phyloP scores from a whole-genome alignment of 2,113 vertebrate species.

The Pachycephala philippinensis region DNA sequence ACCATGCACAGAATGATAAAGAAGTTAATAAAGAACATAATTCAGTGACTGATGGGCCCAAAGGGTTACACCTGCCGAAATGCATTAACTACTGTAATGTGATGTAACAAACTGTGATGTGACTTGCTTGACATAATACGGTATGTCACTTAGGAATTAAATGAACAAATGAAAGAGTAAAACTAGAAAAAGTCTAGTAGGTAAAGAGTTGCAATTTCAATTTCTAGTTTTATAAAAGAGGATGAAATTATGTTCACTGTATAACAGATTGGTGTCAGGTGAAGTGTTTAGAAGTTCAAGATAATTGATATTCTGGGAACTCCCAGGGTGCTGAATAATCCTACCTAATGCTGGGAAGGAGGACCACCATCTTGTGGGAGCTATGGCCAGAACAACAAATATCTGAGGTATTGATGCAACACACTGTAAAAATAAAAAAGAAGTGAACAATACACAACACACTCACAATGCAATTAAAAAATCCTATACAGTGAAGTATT shows the following conservation, averaged over 20 bases:
- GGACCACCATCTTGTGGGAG: not conserved
- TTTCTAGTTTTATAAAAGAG: not conserved
- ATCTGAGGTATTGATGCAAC: not conserved
- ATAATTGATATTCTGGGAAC: not conserved
- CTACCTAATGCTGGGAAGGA: not conserved
- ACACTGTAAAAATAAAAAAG: not conserved
- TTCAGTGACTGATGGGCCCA: not conserved
- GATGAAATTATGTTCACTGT: not conserved
- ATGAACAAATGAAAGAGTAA: not conserved
- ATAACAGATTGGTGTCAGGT: not conserved
- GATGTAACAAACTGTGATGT: not conserved
- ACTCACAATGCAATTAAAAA: not conserved
- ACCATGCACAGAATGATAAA: not conserved
- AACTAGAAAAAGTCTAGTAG: not conserved
- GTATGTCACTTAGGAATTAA: not conserved
- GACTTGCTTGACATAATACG: not conserved
- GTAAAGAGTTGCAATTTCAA: not conserved
- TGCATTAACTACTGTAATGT: not conserved
- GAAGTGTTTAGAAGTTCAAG: not conserved
- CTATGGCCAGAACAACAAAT: not conserved
- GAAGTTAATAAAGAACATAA: not conserved
- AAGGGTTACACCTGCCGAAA: conserved; percentile 14
- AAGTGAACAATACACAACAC: not conserved
- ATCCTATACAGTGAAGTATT: not conserved
- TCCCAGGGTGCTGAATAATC: not conserved